Percentiles rank a stretch among this genome's conserved stretches.
Conservation (phyloP, 2,113 vertebrate species). For the Cryptomyrus ogoouensis region DNA sequence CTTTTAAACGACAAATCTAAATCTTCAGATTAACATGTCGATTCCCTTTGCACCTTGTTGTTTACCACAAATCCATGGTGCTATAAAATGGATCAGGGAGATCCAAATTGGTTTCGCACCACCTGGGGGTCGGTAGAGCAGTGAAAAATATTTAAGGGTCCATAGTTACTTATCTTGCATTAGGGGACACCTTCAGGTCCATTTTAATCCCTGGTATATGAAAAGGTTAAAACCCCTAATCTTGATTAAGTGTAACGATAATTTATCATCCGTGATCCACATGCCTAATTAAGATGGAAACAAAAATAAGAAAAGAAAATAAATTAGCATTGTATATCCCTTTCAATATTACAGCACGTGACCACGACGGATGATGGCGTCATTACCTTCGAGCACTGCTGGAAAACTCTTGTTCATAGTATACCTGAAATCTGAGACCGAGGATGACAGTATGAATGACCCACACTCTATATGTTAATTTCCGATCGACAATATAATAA, state of each 20-base stretch:
- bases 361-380: background rate
- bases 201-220: background rate
- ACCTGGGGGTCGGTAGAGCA: background rate
- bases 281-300: background rate
- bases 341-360: background rate
- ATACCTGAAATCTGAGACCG: conserved; percentile 64
- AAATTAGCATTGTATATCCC: background rate
- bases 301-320: background rate
- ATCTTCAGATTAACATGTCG: background rate
- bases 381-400: conserved; percentile 69
- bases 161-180: background rate
- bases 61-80: background rate
- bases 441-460: background rate
- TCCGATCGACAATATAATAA: background rate
- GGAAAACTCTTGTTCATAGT: conserved; percentile 67
- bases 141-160: background rate
- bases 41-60: background rate
- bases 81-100: background rate
- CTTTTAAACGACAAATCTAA: background rate
- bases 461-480: background rate
- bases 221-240: background rate
- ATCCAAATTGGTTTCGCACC: background rate
- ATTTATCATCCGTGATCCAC: background rate
- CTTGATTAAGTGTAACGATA: background rate
- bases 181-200: background rate